Conservation (phyloP, 2,888 invertebrate genomes). For the Synergus umbraculus region DNA sequence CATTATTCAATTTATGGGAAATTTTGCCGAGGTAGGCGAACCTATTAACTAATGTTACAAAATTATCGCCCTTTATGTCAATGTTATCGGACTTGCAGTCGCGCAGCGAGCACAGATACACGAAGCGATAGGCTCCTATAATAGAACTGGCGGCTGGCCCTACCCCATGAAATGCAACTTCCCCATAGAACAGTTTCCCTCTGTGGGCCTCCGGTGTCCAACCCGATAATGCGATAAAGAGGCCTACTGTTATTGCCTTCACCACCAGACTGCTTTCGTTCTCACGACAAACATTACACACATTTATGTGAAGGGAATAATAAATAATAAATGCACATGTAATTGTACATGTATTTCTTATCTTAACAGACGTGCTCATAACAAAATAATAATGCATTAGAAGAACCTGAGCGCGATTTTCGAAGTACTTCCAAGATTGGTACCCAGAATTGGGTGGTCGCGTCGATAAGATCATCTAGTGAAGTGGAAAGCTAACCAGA, state of each 20-base stretch:
- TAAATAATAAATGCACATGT: no score
- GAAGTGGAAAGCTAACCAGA: constrained; percentile 60
- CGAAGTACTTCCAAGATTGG: constrained; percentile 40
- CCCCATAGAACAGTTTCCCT: constrained; percentile 65
- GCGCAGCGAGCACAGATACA: constrained; percentile 68
- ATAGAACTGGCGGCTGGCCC: constrained; percentile 54
- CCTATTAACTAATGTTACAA: constrained; percentile 68
- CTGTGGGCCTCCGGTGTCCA: constrained; percentile 63
- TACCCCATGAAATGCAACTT: constrained; percentile 65
- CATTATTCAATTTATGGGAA: neutral
- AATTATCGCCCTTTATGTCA: constrained; percentile 69
- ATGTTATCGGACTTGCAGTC: constrained; percentile 70
- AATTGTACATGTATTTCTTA: no score
- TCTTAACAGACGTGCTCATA: no score
- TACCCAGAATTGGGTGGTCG: constrained; percentile 73
- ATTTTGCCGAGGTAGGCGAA: neutral
- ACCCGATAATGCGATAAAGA: constrained; percentile 69
- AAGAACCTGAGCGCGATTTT: neutral
- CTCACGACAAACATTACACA: constrained; percentile 49
- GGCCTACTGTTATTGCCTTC: constrained; percentile 59
- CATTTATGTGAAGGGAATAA: no score
- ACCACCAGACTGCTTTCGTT: constrained; percentile 54
- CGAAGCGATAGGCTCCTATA: constrained; percentile 61
- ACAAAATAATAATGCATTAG: no score
- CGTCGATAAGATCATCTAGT: constrained; percentile 69